phyloP scores from a whole-genome alignment of 2,797 vertebrate genomes.

The Hipposideros larvatus region DNA sequence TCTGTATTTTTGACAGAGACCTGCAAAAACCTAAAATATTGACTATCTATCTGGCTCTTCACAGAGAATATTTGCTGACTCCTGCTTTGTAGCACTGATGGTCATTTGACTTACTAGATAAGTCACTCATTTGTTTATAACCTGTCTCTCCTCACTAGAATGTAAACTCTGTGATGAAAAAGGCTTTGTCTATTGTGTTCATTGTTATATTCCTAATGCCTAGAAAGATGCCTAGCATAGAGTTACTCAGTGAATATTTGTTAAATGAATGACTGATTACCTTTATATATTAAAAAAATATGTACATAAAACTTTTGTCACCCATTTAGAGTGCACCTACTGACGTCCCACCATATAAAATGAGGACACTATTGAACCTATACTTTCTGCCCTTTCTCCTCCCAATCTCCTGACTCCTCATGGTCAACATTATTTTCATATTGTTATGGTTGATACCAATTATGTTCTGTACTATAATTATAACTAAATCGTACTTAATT shows the following conservation, averaged over 20 bases:
- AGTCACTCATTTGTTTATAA: background rate
- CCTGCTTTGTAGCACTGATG: background rate
- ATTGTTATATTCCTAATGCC: background rate
- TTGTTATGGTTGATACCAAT: background rate
- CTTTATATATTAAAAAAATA: background rate
- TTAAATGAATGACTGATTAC: background rate
- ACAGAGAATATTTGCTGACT: background rate
- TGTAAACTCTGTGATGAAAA: background rate
- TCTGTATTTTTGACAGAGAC: background rate
- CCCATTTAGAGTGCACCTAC: background rate
- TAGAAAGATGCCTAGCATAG: background rate
- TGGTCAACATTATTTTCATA: background rate
- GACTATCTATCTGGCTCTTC: background rate
- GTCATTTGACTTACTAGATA: background rate
- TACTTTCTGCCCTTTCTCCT: background rate
- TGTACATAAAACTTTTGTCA: background rate
- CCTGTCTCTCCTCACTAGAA: background rate
- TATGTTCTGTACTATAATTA: background rate
- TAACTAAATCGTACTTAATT: background rate
- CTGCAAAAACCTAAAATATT: conserved; percentile 37
- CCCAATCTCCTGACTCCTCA: background rate
- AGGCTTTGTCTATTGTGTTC: background rate
- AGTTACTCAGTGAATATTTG: background rate
- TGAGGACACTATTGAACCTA: background rate
- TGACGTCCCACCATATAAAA: background rate